A percentile compares a stretch with the other conserved stretches of the same genome.
Conservation (phyloP, 2,797 vertebrate species). For the Ficedula albicollis region DNA sequence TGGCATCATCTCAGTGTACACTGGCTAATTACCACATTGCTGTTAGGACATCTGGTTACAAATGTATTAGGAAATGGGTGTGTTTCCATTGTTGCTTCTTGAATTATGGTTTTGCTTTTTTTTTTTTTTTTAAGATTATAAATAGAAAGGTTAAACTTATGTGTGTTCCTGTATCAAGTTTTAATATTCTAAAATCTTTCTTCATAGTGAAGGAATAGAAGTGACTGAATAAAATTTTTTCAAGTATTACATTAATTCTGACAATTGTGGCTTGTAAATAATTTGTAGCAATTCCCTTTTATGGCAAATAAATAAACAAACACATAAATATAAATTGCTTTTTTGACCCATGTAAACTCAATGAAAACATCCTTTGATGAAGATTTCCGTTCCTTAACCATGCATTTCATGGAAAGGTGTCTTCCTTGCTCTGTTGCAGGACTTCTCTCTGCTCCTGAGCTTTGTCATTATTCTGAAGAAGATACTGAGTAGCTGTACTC, state of each 20-base stretch:
- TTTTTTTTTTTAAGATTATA: not conserved
- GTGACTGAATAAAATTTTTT: not conserved
- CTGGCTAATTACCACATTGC: not conserved
- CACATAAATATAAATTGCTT: not conserved
- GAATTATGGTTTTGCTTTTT: not conserved
- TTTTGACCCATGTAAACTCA: not conserved
- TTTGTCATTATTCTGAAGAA: not conserved
- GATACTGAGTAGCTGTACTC: not conserved
- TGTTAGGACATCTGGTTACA: not conserved
- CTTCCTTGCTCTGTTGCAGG: not conserved
- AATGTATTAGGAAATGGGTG: not conserved
- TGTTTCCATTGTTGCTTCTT: not conserved
- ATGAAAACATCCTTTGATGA: not conserved
- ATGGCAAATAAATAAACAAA: not conserved
- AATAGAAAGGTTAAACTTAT: not conserved
- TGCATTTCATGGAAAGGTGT: accelerated
- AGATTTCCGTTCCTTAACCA: not conserved
- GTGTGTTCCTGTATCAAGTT: not conserved
- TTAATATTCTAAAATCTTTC: not conserved
- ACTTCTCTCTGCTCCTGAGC: not conserved
- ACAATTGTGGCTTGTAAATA: not conserved
- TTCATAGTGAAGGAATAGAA: not conserved
- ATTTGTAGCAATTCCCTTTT: not conserved
- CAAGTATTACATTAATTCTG: not conserved
- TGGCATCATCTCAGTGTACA: not conserved